Percentiles rank a stretch among this genome's conserved stretches.
Conservation (phyloP, 2,888 invertebrate species). For the Tetrapedia diversipes region DNA sequence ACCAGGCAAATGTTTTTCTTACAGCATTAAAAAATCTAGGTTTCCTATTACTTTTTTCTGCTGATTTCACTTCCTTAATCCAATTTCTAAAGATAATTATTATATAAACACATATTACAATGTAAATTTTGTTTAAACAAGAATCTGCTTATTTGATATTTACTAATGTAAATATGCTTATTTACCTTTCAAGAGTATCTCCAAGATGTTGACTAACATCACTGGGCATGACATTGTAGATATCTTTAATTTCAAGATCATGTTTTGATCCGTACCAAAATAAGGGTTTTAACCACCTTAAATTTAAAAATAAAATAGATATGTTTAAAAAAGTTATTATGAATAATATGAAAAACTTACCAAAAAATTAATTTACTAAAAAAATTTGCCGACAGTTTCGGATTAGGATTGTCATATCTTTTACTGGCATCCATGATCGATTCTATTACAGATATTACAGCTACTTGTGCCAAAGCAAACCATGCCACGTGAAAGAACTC, state of each 20-base stretch:
- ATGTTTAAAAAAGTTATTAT: not conserved
- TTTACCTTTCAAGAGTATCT: conserved; percentile 86
- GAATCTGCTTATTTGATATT: not conserved
- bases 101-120: not conserved
- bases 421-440: conserved; percentile 86
- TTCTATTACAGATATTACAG: conserved; percentile 1
- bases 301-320: conserved; percentile 18
- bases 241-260: conserved; percentile 87
- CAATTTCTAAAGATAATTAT: conserved; percentile 83
- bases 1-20: conserved; percentile 85
- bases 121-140: not conserved
- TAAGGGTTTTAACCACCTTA: conserved; percentile 88
- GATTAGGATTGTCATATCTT: conserved; percentile 86
- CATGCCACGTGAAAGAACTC: conserved; percentile 19
- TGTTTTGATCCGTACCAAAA: conserved; percentile 87
- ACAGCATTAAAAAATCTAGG: conserved; percentile 87
- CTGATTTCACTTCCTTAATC: conserved; percentile 85
- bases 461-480: not conserved
- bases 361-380: conserved; percentile 86
- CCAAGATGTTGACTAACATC: conserved; percentile 88
- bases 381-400: conserved; percentile 85
- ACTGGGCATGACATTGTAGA: conserved; percentile 86
- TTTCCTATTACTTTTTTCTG: conserved; percentile 83
- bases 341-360: conserved; percentile 83
- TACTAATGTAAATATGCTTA: not conserved